Conservation (phyloP, 2,113 vertebrate genomes). For the Xyrauchen texanus region DNA sequence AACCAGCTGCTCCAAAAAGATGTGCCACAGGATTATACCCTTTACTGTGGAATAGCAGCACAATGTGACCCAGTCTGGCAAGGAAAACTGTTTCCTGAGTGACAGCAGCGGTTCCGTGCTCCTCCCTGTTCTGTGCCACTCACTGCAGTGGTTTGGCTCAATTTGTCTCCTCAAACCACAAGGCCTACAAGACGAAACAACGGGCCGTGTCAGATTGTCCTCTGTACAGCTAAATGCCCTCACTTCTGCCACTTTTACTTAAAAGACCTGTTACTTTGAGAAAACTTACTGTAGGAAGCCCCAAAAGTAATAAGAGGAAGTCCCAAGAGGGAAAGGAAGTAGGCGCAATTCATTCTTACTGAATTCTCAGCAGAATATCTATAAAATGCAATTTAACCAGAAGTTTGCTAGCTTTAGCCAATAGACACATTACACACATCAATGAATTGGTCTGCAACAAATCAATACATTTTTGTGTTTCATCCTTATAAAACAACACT, state of each 20-base stretch:
- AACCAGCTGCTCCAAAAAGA: neutral
- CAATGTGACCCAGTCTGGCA: slow-evolving; percentile 1
- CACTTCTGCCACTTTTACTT: neutral
- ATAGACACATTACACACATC: neutral
- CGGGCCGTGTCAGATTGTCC: slow-evolving; percentile 23
- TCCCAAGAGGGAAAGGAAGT: neutral
- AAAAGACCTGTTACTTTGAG: neutral
- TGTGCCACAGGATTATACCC: neutral
- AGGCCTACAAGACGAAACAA: slow-evolving; percentile 33
- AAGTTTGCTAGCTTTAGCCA: neutral
- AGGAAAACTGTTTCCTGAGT: neutral
- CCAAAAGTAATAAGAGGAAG: neutral
- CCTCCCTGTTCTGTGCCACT: slow-evolving; percentile 28
- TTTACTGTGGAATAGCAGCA: neutral
- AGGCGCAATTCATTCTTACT: too few relatives aligned
- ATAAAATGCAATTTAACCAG: too few relatives aligned
- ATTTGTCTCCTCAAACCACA: slow-evolving; percentile 41
- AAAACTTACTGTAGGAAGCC: neutral
- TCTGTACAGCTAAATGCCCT: slow-evolving; percentile 13
- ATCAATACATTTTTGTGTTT: neutral
- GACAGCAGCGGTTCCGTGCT: slow-evolving; percentile 11
- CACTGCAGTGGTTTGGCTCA: slow-evolving; percentile 26
- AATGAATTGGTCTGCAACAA: neutral
- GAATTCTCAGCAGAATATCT: too few relatives aligned
- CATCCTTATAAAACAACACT: neutral